These are phyloP conservation scores for Zoanthus solanderi DNA, from an alignment of 92 coral and sea anemone genomes.

Conservation along the genomic window DNA sequence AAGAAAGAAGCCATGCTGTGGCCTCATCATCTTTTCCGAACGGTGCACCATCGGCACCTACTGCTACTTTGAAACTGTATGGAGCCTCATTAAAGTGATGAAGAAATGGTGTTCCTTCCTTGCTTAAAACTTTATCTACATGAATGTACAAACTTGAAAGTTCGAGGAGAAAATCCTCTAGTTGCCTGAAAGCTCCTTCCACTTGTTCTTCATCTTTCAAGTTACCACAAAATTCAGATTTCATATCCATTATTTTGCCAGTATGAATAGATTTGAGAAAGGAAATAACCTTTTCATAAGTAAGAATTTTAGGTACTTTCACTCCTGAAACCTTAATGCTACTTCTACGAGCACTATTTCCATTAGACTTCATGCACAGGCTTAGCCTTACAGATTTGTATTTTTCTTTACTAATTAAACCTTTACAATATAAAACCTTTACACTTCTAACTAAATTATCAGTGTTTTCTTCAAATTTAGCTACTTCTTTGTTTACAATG, in stretches of 20 bases:
- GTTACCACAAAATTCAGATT: slow-evolving; percentile 52
- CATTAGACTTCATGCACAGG: slow-evolving; percentile 57
- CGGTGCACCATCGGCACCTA: slow-evolving; percentile 36
- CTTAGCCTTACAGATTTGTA: slow-evolving; percentile 51
- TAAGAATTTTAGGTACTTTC: slow-evolving; percentile 51
- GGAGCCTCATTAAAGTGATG: slow-evolving; percentile 25
- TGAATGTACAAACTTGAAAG: slow-evolving; percentile 48
- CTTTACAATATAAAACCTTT: slow-evolving; percentile 50
- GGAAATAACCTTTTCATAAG: slow-evolving; percentile 46
- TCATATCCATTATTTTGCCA: slow-evolving; percentile 48
- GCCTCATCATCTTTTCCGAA: slow-evolving; percentile 12
- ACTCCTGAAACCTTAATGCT: slow-evolving; percentile 52
- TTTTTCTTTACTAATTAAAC: slow-evolving; percentile 56
- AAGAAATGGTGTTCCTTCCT: slow-evolving; percentile 33
- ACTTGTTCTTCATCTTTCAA: slow-evolving; percentile 49
- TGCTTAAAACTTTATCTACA: slow-evolving; percentile 37
- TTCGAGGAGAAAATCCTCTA: slow-evolving; percentile 51
- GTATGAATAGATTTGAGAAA: slow-evolving; percentile 54
- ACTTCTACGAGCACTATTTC: slow-evolving; percentile 57
- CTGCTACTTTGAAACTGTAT: slow-evolving; percentile 23
- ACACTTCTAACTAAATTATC: slow-evolving; percentile 56
- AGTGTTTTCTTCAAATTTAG: slow-evolving; percentile 45
- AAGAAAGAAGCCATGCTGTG: slow-evolving; percentile 36
- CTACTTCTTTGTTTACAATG: slow-evolving; percentile 46
- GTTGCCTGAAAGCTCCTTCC: slow-evolving; percentile 59